A percentile compares a stretch with the other conserved stretches of the same genome.
Conservation (phyloP, 2,113 vertebrate genomes). For the Tupaia tana region DNA sequence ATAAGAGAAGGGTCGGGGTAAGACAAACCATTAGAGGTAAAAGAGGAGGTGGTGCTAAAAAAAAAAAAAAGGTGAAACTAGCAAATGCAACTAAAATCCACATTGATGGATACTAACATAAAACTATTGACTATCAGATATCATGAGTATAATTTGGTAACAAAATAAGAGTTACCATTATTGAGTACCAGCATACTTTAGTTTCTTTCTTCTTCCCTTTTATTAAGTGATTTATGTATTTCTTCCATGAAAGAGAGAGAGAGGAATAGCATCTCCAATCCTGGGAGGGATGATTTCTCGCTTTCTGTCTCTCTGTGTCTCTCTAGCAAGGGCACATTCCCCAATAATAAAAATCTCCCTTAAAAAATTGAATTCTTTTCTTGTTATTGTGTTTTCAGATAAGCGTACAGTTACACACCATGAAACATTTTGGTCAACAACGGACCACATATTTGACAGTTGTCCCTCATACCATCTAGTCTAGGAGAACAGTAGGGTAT, state of each 20-base stretch:
- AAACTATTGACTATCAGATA: neutral
- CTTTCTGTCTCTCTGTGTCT: too few relatives aligned
- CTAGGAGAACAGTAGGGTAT: too few relatives aligned
- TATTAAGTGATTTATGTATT: too few relatives aligned
- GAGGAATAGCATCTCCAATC: too few relatives aligned
- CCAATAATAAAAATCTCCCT: too few relatives aligned
- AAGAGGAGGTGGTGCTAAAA: neutral
- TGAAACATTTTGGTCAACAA: too few relatives aligned
- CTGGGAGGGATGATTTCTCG: too few relatives aligned
- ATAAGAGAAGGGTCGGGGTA: fast-evolving
- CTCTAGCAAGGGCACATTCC: too few relatives aligned
- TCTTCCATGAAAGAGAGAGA: too few relatives aligned
- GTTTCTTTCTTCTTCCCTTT: neutral
- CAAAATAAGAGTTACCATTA: neutral
- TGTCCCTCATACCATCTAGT: too few relatives aligned
- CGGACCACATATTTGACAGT: too few relatives aligned
- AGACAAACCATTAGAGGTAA: neutral
- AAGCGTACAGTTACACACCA: neutral
- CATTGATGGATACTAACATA: fast-evolving
- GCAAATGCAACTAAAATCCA: neutral
- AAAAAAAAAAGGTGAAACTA: neutral
- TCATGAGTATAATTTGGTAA: neutral
- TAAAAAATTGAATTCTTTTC: neutral
- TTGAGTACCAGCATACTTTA: neutral
- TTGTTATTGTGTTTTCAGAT: neutral